A percentile compares a stretch with the other conserved stretches of the same genome.
Evolutionary conservation across 2,797 vertebrate species (phyloP).

Genomic region (Anolis apletophallus): DNA sequence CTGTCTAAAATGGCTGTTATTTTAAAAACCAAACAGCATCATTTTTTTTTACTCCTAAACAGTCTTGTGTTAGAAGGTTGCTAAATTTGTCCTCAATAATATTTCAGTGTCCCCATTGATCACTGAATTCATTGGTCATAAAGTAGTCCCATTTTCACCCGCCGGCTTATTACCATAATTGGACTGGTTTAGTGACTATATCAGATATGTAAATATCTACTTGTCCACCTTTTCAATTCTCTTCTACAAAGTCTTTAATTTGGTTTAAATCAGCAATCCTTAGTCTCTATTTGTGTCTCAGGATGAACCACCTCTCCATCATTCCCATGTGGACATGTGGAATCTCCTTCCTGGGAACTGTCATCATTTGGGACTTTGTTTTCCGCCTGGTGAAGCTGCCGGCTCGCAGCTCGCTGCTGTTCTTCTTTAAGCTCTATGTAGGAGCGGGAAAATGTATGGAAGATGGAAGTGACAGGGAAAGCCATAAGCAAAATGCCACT

Average conservation of each 20-base stretch:
- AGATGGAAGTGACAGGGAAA: constrained; percentile 96
- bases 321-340: constrained; percentile 53
- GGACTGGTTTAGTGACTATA: constrained; percentile 14
- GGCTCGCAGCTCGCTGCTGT: constrained; percentile 81
- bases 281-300: neutral
- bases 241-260: neutral
- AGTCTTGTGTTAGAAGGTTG: constrained; percentile 27
- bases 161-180: neutral
- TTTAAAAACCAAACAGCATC: neutral
- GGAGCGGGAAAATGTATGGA: constrained; percentile 96
- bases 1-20: neutral
- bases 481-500: constrained; percentile 98
- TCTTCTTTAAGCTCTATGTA: constrained; percentile 94
- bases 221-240: constrained; percentile 4
- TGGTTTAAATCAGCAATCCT: constrained; percentile 22
- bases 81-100: constrained; percentile 21
- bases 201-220: neutral
- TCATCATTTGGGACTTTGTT: constrained; percentile 77
- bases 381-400: constrained; percentile 80
- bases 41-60: neutral
- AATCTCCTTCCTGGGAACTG: constrained; percentile 76
- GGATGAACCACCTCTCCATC: constrained; percentile 48
- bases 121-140: constrained; percentile 5
- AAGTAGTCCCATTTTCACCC: neutral
- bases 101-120: constrained; percentile 20